Evolutionary conservation across 2,888 invertebrate genomes (phyloP).

Genomic region (Agapostemon virescens): DNA sequence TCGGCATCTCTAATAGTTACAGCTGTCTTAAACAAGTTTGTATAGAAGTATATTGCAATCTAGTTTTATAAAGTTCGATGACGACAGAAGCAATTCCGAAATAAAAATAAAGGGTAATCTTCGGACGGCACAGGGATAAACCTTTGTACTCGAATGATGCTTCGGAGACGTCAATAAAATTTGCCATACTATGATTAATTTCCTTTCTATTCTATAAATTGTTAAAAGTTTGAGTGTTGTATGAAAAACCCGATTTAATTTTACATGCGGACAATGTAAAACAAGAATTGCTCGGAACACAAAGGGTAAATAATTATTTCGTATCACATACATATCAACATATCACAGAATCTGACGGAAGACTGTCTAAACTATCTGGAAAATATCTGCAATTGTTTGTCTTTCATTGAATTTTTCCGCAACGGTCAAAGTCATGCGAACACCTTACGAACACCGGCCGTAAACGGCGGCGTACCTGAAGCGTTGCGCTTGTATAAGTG

Average conservation of each 20-base stretch:
- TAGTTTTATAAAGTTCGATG: too few relatives aligned
- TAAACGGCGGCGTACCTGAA: neutral
- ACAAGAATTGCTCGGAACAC: too few relatives aligned
- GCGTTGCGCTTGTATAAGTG: slow-evolving; percentile 63
- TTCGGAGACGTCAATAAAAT: too few relatives aligned
- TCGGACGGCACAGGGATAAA: too few relatives aligned
- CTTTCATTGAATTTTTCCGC: slow-evolving; percentile 18
- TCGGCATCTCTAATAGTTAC: neutral
- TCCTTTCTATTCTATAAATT: too few relatives aligned
- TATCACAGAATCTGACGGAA: neutral
- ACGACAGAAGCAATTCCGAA: neutral
- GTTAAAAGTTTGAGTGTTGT: too few relatives aligned
- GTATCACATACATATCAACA: too few relatives aligned
- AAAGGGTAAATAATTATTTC: neutral
- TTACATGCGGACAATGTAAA: too few relatives aligned
- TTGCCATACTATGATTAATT: too few relatives aligned
- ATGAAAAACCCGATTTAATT: too few relatives aligned
- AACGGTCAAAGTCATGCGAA: neutral
- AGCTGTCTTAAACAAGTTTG: neutral
- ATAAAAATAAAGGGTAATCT: neutral
- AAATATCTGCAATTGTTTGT: neutral
- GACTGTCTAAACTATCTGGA: neutral
- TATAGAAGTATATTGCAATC: too few relatives aligned
- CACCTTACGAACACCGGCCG: neutral
- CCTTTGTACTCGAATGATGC: too few relatives aligned